Base-by-base conservation (phyloP, 2,888 invertebrate genomes). In the Melinaea menophilus region DNA sequence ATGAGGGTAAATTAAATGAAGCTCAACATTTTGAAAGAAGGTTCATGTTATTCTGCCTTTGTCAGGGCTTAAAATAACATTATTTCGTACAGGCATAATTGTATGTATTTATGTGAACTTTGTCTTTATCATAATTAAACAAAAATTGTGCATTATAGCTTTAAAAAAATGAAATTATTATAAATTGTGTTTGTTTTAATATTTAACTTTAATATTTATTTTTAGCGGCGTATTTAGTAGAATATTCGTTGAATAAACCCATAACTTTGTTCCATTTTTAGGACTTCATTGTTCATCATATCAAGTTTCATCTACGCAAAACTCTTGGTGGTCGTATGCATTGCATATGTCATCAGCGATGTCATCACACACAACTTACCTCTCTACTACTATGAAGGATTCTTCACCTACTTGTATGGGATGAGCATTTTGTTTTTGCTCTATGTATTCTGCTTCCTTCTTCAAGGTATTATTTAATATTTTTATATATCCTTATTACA, bases 271-370 rank as follows among this genome's bases (percentile, higher is more conserved):
- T 37, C n/a, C n/a, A 31, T 13, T 51, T 51, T 51, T 51, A 97
- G 97, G 93, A 97, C 97, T 75, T 97, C 97, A 76, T 92, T 97
- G 77, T 97, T 97, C 92, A 97, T 98, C 91, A 96, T 97, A 86
- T 95, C 97, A 92, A 98, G 98, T 90, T 96, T 97, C 91, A 96
- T 98, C 81, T 98, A 98, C 91, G 98, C 97, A 79, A 97, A 98
- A 90, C 94, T 98, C 69, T 92, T 98, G 85, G 95, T 98, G 74
- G 97, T 98, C 74, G 94, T 98, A 66, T 98, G 98, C 91, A 93
- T 98, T 83, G 97, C 97, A 70, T 97, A 98, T 88, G 97, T 98
- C 77, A 95, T 98, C 86, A 97, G 98, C 79, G 97, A 98, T 91
- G 97, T 97, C 79, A 96, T 97, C 81, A 97, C 97, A 73, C 96